These are phyloP conservation scores for Heliocidaris erythrogramma DNA, from an alignment of 35 echinoderm and acorn worm genomes.

Conservation along the genomic window DNA sequence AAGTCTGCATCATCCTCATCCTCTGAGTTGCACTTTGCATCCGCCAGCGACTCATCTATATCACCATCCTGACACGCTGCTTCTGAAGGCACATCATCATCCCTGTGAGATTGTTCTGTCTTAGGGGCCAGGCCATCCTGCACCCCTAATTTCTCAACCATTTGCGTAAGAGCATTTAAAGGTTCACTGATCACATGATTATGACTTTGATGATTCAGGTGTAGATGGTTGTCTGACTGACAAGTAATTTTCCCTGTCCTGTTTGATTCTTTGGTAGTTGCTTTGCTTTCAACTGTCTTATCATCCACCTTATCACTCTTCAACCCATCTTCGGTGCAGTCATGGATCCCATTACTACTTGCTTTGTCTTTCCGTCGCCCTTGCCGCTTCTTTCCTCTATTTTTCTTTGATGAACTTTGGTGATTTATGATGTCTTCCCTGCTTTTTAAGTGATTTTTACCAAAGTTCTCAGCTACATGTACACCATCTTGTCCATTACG, in stretches of 20 bases:
- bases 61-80: neutral
- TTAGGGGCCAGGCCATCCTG: neutral
- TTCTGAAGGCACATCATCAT: constrained; percentile 22
- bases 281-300: neutral
- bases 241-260: neutral
- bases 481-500: neutral
- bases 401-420: constrained; percentile 20
- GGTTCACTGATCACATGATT: constrained; percentile 42
- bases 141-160: constrained; percentile 19
- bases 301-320: neutral
- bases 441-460: neutral
- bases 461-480: neutral
- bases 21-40: constrained; percentile 32
- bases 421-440: neutral
- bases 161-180: constrained; percentile 11
- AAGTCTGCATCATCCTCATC: constrained; percentile 52
- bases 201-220: neutral
- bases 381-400: constrained; percentile 23
- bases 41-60: constrained; percentile 32
- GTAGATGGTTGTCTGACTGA: neutral
- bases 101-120: neutral
- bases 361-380: constrained; percentile 29
- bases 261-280: constrained; percentile 30
- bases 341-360: constrained; percentile 33
- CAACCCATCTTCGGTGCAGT: neutral